Evolutionary conservation across 2,797 vertebrate genomes (phyloP).

Genomic region (Momotus momota): DNA sequence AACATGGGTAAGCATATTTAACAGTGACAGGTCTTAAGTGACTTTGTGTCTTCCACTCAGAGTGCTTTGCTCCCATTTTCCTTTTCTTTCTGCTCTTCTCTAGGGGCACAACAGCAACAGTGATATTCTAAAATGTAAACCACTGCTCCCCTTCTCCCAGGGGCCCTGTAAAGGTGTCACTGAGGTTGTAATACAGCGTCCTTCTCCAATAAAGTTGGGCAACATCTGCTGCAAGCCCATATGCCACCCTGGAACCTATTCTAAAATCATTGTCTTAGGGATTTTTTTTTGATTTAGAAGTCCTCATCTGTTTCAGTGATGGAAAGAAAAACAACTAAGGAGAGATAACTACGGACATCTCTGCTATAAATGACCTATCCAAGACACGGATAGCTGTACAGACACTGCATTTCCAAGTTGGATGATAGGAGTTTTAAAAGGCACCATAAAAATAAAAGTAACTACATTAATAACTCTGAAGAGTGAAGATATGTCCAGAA

Average conservation of each 20-base stretch:
- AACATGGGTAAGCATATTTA: slow-evolving; percentile 51
- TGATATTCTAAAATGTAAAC: not conserved
- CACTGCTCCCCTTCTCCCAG: not conserved
- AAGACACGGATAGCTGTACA: not conserved
- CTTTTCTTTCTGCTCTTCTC: not conserved
- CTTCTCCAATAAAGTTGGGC: not conserved
- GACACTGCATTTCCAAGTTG: not conserved
- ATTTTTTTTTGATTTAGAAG: not conserved
- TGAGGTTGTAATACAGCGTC: not conserved
- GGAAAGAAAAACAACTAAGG: not conserved
- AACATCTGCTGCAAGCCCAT: not conserved
- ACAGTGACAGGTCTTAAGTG: not conserved
- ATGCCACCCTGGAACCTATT: not conserved
- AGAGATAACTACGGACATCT: not conserved
- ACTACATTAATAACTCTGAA: not conserved
- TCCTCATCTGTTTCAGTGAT: not conserved
- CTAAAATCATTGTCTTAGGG: not conserved
- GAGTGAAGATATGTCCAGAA: not conserved
- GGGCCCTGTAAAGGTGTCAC: not conserved
- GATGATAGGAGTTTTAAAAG: not conserved
- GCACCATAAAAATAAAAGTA: not conserved
- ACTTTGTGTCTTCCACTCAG: not conserved
- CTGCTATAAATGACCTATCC: not conserved
- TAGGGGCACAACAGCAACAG: not conserved
- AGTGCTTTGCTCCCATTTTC: not conserved